These are phyloP conservation scores for Drosophila tropicalis DNA, from an alignment of 1,140 invertebrate genomes.

Conservation along the genomic window DNA sequence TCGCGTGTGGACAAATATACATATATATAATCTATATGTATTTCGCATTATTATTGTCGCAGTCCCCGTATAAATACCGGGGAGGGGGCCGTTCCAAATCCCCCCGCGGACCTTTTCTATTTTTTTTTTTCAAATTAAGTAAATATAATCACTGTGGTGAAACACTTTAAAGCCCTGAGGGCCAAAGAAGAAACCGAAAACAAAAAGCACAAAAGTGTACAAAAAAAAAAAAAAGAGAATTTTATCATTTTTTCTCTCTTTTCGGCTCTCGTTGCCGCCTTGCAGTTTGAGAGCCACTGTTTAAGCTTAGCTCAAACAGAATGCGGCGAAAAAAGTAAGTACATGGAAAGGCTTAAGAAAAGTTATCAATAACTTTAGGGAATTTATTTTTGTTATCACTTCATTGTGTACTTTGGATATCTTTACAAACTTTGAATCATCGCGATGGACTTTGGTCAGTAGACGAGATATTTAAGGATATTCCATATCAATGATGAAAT, in stretches of 20 bases:
- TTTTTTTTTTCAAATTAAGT: background rate
- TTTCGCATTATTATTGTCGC: slow-evolving; percentile 30
- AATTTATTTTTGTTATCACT: no score
- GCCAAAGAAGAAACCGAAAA: background rate
- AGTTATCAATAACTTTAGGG: background rate
- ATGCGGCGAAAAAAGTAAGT: slow-evolving; percentile 58
- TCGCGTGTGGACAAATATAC: slow-evolving; percentile 4
- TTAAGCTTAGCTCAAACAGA: slow-evolving; percentile 19
- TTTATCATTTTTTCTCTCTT: slow-evolving; percentile 36
- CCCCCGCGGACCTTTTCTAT: background rate
- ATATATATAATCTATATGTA: slow-evolving; percentile 15
- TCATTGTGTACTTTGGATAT: background rate
- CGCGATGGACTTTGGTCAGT: background rate
- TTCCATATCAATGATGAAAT: slow-evolving; percentile 15
- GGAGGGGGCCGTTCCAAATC: slow-evolving; percentile 15
- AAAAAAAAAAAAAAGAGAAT: background rate
- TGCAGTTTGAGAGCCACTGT: slow-evolving; percentile 34
- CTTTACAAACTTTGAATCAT: background rate
- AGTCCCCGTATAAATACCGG: slow-evolving; percentile 41
- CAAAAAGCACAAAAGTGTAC: slow-evolving; percentile 19
- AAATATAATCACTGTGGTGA: slow-evolving; percentile 18
- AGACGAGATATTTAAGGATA: background rate
- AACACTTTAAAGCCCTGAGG: slow-evolving; percentile 23
- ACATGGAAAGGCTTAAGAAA: background rate
- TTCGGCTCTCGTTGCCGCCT: background rate